Evolutionary conservation across 1,140 invertebrate species (phyloP), one percentile per base, ranked within the genome.

Genomic region (Oryctes rhinoceros): DNA sequence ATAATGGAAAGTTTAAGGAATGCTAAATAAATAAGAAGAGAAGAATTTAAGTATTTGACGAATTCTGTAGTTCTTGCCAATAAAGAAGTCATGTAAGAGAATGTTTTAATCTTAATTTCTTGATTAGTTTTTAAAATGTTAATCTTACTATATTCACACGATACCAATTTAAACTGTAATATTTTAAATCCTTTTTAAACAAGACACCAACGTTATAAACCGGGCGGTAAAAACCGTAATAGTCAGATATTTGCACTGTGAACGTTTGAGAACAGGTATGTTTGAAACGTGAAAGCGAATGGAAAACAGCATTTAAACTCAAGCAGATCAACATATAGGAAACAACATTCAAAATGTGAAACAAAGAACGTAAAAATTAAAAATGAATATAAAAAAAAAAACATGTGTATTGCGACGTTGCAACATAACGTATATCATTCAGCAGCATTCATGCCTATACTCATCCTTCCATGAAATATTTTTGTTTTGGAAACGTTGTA

Each of bases 401-500:
- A 49, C 48, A 7, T 18, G 15, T 15, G n/a, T 44, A 59, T 59
- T 18, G 53, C 6, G n/a, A 59, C 18, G 53, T 59, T 59, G 49
- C n/a, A 53, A 53, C n/a, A 53, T 53, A 53, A 53, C 62, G 24
- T 30, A 20, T 24, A 71, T 71, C 65, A 71, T 71, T 71, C 65
- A 59, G n/a, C 53, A 59, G 65, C 65, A 71, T 71, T 71, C 65
- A 71, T 71, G 65, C 65, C 65, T 71, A 71, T 71, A 71, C 65
- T 71, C 65, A 82, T 82, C 76, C 80, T 83, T 83, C 81, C 81
- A 81, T 80, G 82, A 79, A 81, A 76, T 82, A 83, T 85, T 85
- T 85, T 85, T 85, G 81, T 82, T 82, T 65, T 84, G 84, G 85
- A 84, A 86, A 85, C 83, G 82, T 85, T 84, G 47, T 84, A 80